phyloP scores from a whole-genome alignment of 2,113 vertebrate genomes.

The Pseudorectes ferrugineus region DNA sequence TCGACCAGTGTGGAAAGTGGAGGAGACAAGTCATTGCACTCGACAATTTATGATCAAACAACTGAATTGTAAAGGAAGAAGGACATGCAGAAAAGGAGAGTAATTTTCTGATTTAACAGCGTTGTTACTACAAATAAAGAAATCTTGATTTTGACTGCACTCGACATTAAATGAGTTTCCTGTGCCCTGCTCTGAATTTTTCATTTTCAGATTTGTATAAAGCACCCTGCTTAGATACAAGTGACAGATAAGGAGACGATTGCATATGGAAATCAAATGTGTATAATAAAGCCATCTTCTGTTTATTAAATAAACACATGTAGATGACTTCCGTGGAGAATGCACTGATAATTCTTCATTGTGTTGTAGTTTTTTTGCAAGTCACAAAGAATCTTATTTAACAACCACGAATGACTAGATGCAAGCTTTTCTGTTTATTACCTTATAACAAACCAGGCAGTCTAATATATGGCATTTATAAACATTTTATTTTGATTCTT shows the following conservation, averaged over 20 bases:
- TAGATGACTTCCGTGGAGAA: constrained; percentile 74
- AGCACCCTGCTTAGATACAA: constrained; percentile 78
- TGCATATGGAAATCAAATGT: constrained; percentile 79
- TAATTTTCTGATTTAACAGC: constrained; percentile 88
- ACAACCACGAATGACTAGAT: constrained; percentile 53
- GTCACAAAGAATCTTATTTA: constrained; percentile 80
- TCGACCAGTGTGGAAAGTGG: constrained; percentile 93
- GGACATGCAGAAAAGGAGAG: constrained; percentile 77
- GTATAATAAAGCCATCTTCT: constrained; percentile 82
- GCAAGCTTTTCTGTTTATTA: constrained; percentile 45
- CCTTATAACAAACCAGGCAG: constrained; percentile 2
- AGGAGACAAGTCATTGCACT: constrained; percentile 92
- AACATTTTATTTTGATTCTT: constrained; percentile 13
- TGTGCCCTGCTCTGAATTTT: constrained; percentile 76
- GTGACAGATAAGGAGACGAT: constrained; percentile 77
- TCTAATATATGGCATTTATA: constrained; percentile 25
- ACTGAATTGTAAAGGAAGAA: constrained; percentile 82
- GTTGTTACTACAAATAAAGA: constrained; percentile 85
- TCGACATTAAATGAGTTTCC: constrained; percentile 86
- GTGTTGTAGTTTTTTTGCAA: constrained; percentile 68
- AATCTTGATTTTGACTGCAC: constrained; percentile 83
- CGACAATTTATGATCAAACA: constrained; percentile 97
- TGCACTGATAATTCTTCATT: constrained; percentile 75
- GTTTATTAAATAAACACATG: constrained; percentile 86
- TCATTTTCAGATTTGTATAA: constrained; percentile 85